phyloP scores from a whole-genome alignment of 2,797 vertebrate species.

The Capromys pilorides region DNA sequence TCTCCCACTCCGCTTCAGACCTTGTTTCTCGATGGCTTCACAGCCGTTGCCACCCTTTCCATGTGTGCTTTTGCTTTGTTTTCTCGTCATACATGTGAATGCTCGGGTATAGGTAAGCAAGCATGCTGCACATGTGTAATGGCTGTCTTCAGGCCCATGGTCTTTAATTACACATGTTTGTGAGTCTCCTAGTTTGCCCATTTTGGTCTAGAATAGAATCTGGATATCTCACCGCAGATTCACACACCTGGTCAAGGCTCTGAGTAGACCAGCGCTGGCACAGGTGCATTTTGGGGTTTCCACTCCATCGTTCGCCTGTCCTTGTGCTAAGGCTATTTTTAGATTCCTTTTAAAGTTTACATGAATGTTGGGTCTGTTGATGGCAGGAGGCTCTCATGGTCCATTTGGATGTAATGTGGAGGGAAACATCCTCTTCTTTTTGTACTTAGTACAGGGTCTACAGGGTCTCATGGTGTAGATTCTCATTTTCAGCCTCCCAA shows the following conservation, averaged over 20 bases:
- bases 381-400: conserved; percentile 35
- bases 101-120: background rate
- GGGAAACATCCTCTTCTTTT: background rate
- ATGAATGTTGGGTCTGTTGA: background rate
- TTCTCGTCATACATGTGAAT: background rate
- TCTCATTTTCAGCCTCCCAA: no score
- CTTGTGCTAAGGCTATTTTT: conserved; percentile 21
- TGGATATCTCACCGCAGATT: background rate
- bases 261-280: background rate
- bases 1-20: background rate
- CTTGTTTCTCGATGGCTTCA: background rate
- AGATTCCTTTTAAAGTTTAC: conserved; percentile 56
- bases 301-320: background rate
- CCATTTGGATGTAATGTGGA: conserved; percentile 41
- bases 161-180: background rate
- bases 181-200: background rate
- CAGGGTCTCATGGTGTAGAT: no score
- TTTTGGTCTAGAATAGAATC: background rate
- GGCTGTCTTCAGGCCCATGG: background rate
- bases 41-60: background rate
- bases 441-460: no score
- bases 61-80: background rate
- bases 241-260: background rate
- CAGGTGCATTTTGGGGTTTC: background rate
- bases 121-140: background rate